These are phyloP conservation scores for Pogonognathellus flavescens DNA, from an alignment of 1,140 invertebrate genomes.

Conservation along the genomic window DNA sequence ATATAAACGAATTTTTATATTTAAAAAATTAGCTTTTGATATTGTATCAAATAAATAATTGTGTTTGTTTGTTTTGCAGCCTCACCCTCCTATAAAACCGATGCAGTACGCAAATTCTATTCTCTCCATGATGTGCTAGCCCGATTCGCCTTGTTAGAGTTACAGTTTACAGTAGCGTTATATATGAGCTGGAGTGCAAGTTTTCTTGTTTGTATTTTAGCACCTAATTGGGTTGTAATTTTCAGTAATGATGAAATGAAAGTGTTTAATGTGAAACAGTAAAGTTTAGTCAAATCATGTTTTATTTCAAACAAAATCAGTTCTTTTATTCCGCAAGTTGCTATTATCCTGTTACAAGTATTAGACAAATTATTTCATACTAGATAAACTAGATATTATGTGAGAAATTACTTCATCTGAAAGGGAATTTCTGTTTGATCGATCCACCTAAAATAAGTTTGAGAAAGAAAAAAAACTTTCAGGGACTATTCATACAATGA, in stretches of 20 bases:
- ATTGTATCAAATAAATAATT: constrained; percentile 34
- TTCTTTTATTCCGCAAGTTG: neutral
- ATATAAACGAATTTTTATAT: constrained; percentile 42
- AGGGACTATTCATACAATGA: too few species aligned
- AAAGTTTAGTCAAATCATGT: constrained; percentile 34
- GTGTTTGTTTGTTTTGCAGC: constrained; percentile 77
- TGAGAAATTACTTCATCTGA: neutral
- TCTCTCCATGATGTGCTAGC: constrained; percentile 73
- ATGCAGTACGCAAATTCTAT: constrained; percentile 93
- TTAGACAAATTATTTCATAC: neutral
- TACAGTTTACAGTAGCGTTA: neutral
- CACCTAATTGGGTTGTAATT: constrained; percentile 15
- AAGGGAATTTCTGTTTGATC: constrained; percentile 6
- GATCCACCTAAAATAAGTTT: constrained; percentile 1
- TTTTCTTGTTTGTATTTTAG: constrained; percentile 7
- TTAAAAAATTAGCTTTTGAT: too few species aligned
- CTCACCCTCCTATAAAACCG: constrained; percentile 96
- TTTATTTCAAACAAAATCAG: neutral
- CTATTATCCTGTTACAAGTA: neutral
- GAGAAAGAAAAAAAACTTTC: neutral
- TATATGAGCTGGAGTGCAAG: neutral
- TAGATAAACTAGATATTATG: neutral
- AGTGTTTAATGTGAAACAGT: constrained; percentile 24
- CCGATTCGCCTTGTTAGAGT: neutral
- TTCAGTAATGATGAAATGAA: constrained; percentile 2